Evolutionary conservation across 1,140 invertebrate species (phyloP).

Genomic region (Brachionus plicatilis): DNA sequence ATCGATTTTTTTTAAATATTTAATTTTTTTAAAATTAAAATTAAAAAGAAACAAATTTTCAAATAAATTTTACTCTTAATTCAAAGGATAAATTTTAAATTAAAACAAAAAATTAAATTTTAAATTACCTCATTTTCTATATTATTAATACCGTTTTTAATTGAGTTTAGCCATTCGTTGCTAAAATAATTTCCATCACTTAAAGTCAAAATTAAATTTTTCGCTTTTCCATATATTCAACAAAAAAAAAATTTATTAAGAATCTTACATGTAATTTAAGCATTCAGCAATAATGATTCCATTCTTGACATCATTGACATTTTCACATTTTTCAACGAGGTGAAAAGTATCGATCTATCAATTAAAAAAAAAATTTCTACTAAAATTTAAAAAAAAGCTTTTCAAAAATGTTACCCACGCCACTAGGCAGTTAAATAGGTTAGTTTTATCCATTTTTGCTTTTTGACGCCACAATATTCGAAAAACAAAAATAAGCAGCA

Average conservation of each 20-base stretch:
- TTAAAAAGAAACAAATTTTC: too few relatives aligned
- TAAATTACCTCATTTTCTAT: background rate
- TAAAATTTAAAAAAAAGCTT: background rate
- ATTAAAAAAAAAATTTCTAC: background rate
- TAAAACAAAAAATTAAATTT: background rate
- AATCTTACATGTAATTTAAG: conserved; percentile 8
- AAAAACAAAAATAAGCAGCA: background rate
- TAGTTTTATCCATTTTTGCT: background rate
- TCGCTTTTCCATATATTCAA: too few relatives aligned
- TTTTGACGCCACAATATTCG: background rate
- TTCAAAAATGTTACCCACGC: background rate
- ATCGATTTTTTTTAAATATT: too few relatives aligned
- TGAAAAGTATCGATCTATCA: conserved; percentile 24
- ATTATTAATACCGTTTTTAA: background rate
- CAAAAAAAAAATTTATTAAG: too few relatives aligned
- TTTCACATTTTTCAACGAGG: background rate
- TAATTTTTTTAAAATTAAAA: too few relatives aligned
- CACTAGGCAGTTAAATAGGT: background rate
- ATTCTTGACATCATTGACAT: background rate
- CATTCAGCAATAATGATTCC: conserved; percentile 17
- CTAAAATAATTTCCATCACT: conserved; percentile 4
- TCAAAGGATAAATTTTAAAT: background rate
- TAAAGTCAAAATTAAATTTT: conserved; percentile 41
- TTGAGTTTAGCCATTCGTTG: background rate
- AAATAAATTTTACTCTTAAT: too few relatives aligned